Conservation (phyloP, 2,888 invertebrate genomes). For the Drosophila glabriapex region DNA sequence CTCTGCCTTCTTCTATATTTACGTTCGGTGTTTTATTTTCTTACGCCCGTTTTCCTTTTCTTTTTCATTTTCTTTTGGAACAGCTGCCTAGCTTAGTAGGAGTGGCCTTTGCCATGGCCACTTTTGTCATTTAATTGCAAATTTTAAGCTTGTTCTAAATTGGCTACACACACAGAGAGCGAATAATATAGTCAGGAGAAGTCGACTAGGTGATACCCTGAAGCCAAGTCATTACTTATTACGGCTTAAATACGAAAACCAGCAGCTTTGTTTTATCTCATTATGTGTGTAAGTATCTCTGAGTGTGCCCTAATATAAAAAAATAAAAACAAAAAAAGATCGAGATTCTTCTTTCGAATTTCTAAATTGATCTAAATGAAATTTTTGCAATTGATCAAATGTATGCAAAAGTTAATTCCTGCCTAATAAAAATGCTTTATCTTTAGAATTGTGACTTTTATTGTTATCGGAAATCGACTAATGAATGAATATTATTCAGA, state of each 20-base stretch:
- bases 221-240: background rate
- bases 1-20: background rate
- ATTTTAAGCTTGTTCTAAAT: constrained; percentile 75
- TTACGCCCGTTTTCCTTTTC: constrained; percentile 1
- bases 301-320: background rate
- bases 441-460: background rate
- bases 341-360: background rate
- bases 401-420: background rate
- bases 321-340: background rate
- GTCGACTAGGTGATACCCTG: background rate
- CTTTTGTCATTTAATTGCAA: constrained; percentile 74
- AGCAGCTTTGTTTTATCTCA: background rate
- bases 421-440: background rate
- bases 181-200: background rate
- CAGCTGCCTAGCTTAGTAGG: constrained; percentile 37
- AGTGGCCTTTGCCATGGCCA: constrained; percentile 37
- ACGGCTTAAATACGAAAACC: background rate
- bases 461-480: background rate
- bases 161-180: constrained; percentile 29
- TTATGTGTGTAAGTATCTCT: background rate
- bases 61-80: background rate
- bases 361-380: background rate
- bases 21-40: constrained; percentile 4
- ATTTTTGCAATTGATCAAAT: background rate
- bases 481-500: background rate